Evolutionary conservation across 1,140 invertebrate genomes (phyloP), one percentile per base, ranked within the genome.

Genomic region (Brachionus sp.): DNA sequence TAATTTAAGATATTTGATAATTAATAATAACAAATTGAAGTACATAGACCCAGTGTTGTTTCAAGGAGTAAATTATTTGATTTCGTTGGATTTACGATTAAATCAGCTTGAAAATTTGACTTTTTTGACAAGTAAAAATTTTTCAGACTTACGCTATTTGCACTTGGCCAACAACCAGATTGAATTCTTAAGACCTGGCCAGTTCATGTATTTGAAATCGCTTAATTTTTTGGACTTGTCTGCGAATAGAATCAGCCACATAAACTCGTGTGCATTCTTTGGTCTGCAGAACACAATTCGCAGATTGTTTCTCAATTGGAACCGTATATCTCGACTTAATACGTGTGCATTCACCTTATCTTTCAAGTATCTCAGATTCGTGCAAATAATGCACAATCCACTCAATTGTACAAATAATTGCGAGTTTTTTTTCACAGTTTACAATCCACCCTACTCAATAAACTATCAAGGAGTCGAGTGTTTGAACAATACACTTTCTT

Each of bases 321-420:
- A 80, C 16, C 19, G 5, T 13, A 80, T 80, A 37, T 37, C n/a
- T 0, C 5, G 62, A 10, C 19, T 80, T 2, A 80, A 80, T 66
- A 39, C 77, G 39, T 80, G 77, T 19, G 77, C 77, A 10, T 80
- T 80, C 57, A 62, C 62, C 16, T 62, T 62, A 16, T 10, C 29
- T 12, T 80, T 80, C 57, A 66, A 39, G 6, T 29, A 66, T 42
- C 37, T 80, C 23, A 39, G 77, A 80, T 80, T 80, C 39, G 77
- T 80, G 19, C 77, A 80, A 66, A 80, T 80, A 39, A 57, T 80
- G 50, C 77, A 80, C 33, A 80, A 80, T 66, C 77, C 77, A 19
- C 57, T 80, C 29, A 80, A 80, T 80, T 80, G 77, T 29, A 80
- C 50, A 5, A 66, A 80, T 42, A 66, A 80, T 57, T 80, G 77